Percentiles rank a stretch among this genome's conserved stretches.
phyloP scores from a whole-genome alignment of 37 sponge, comb jelly and placozoan genomes.

The Crambe crambe region DNA sequence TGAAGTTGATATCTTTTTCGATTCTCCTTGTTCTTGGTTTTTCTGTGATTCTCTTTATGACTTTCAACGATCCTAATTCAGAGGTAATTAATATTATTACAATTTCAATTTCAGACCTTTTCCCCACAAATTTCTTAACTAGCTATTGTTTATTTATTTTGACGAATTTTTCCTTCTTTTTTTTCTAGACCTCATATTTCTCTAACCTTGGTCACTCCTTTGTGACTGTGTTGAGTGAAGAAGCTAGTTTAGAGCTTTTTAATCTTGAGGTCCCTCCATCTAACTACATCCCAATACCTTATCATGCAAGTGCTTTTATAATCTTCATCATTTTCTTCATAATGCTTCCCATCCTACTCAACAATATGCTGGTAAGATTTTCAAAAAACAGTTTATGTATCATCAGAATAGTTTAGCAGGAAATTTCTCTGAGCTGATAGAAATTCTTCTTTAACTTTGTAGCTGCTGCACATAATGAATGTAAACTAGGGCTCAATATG shows the following conservation, averaged over 20 bases:
- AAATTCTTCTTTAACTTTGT: too few relatives aligned
- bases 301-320: conserved; percentile 38
- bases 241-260: conserved; percentile 84
- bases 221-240: conserved; percentile 81
- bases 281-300: conserved; percentile 5
- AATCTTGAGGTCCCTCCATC: background rate
- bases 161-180: too few relatives aligned
- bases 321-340: conserved; percentile 82
- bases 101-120: background rate
- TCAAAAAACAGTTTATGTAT: too few relatives aligned
- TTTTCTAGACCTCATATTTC: conserved; percentile 45
- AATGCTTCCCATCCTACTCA: conserved; percentile 84
- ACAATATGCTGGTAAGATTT: conserved; percentile 79
- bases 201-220: conserved; percentile 45
- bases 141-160: conserved; percentile 43
- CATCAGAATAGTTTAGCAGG: too few relatives aligned
- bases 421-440: too few relatives aligned
- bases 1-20: background rate
- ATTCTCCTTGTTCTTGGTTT: conserved; percentile 44
- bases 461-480: too few relatives aligned
- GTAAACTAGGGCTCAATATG: too few relatives aligned
- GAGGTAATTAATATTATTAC: background rate
- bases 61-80: conserved; percentile 36
- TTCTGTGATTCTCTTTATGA: conserved; percentile 86
- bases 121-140: background rate